Conservation (phyloP, 2,888 invertebrate species). For the Machimus rusticus region DNA sequence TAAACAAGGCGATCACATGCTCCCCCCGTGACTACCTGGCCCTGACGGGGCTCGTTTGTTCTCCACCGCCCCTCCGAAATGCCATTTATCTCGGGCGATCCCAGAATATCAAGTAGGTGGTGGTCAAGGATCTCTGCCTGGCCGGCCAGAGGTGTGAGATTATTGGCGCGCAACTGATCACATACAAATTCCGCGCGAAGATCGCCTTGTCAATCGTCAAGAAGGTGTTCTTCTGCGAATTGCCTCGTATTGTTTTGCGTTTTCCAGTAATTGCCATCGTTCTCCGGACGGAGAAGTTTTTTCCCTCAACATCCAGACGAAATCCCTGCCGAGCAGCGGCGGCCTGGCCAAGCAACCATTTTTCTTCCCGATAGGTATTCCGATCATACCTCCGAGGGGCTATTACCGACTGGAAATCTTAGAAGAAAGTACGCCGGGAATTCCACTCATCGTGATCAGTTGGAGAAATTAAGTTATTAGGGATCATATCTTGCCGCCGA, state of each 20-base stretch:
- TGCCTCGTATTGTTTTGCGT: conserved; percentile 32
- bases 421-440: background rate
- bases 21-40: background rate
- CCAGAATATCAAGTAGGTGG: conserved; percentile 37
- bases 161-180: conserved; percentile 33
- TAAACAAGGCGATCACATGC: background rate
- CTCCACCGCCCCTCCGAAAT: background rate
- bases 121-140: conserved; percentile 19
- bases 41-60: conserved; percentile 20
- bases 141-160: conserved; percentile 37
- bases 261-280: conserved; percentile 22
- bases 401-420: background rate
- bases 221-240: conserved; percentile 20
- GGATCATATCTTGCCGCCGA: background rate
- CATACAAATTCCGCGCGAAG: conserved; percentile 31
- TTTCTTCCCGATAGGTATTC: background rate
- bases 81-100: conserved; percentile 30
- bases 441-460: background rate
- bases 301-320: background rate
- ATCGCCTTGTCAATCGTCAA: conserved; percentile 27
- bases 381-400: background rate
- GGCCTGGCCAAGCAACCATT: background rate
- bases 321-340: background rate
- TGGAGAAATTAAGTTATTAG: background rate
- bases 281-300: background rate